phyloP scores from a whole-genome alignment of 2,888 invertebrate species.

The Erebia aethiops region DNA sequence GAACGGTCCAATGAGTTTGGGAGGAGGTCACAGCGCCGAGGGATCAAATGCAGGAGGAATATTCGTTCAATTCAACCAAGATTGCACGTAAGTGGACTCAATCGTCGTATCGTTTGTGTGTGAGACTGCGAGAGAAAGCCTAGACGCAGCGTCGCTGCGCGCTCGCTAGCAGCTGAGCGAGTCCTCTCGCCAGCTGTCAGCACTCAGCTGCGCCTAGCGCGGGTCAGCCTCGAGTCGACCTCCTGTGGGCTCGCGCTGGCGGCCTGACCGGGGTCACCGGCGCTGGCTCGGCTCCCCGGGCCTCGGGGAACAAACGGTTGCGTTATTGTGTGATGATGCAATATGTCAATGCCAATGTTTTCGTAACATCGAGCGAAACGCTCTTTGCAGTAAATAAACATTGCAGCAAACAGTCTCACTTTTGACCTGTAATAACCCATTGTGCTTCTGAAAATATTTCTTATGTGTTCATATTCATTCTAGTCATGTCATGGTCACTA shows the following conservation, averaged over 20 bases:
- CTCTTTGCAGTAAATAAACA: conserved; percentile 52
- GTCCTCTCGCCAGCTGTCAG: conserved; percentile 4
- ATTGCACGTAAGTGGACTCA: conserved; percentile 93
- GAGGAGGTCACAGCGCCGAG: conserved; percentile 87
- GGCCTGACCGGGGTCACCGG: not conserved
- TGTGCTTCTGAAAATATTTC: not conserved
- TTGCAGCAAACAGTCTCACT: not conserved
- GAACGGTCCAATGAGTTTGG: conserved; percentile 92
- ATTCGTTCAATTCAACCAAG: conserved; percentile 98
- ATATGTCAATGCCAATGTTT: conserved; percentile 72
- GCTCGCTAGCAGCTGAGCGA: not conserved
- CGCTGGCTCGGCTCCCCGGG: not conserved
- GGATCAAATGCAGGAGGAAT: conserved; percentile 92
- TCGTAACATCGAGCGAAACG: conserved; percentile 54
- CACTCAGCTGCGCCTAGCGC: not conserved
- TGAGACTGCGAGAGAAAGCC: not conserved
- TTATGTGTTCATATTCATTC: not conserved
- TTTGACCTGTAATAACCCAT: not conserved
- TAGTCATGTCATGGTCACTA: not conserved
- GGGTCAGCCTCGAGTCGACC: not conserved
- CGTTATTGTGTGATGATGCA: conserved; percentile 66
- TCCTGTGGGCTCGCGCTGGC: not conserved
- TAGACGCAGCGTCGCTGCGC: not conserved
- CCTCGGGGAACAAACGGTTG: conserved; percentile 34
- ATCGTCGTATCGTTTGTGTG: not conserved